Percentiles rank a stretch among this genome's conserved stretches.
These are phyloP conservation scores for Sarcophaga carnaria DNA, from an alignment of 2,888 invertebrate species.

Conservation along the genomic window DNA sequence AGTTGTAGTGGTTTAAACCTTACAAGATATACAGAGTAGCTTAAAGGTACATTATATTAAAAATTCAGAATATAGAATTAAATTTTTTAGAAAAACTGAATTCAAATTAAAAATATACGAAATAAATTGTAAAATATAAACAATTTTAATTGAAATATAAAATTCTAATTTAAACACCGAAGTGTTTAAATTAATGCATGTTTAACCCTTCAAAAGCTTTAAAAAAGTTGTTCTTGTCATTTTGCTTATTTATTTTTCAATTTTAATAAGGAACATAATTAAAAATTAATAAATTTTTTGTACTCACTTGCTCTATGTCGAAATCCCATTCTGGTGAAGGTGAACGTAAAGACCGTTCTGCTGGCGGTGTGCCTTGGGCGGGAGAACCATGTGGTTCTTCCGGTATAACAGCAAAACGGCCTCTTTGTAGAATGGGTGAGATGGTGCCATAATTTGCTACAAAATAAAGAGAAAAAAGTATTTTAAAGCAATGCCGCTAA, in stretches of 20 bases:
- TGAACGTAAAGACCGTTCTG: constrained; percentile 76
- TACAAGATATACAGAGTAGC: too few species aligned
- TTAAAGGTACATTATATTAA: too few species aligned
- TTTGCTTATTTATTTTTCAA: neutral
- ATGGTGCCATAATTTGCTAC: constrained; percentile 81
- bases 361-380: constrained; percentile 77
- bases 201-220: too few species aligned
- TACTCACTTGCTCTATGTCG: constrained; percentile 81
- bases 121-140: too few species aligned
- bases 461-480: constrained; percentile 55
- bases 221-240: constrained; percentile 35
- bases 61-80: too few species aligned
- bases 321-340: constrained; percentile 82
- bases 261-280: neutral
- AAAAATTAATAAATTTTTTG: neutral
- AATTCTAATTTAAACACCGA: too few species aligned
- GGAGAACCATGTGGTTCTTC: constrained; percentile 82
- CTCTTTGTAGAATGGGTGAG: constrained; percentile 81
- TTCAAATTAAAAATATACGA: too few species aligned
- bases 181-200: too few species aligned
- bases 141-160: too few species aligned
- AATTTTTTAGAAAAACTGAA: too few species aligned
- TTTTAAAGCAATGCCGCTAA: neutral
- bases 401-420: constrained; percentile 82
- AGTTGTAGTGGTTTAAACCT: too few species aligned